Evolutionary conservation across 2,888 invertebrate genomes (phyloP).

Genomic region (Apamea monoglypha): DNA sequence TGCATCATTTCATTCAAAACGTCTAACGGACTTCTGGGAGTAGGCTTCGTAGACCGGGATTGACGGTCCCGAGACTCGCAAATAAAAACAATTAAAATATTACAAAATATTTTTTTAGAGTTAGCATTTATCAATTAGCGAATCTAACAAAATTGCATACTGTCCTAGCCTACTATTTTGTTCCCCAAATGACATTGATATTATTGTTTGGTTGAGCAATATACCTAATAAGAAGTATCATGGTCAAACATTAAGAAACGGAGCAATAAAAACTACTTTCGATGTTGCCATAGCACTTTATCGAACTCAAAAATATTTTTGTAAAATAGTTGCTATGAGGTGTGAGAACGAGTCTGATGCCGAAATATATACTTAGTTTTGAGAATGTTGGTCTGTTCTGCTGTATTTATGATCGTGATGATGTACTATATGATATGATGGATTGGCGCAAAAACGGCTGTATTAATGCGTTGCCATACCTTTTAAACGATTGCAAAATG

Average conservation of each 20-base stretch:
- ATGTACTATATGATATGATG: too few relatives aligned
- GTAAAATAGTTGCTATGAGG: too few relatives aligned
- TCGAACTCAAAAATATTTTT: background rate
- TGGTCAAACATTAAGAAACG: background rate
- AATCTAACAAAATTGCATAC: too few relatives aligned
- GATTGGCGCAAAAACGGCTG: background rate
- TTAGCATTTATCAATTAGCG: too few relatives aligned
- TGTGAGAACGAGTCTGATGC: too few relatives aligned
- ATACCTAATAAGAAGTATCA: background rate
- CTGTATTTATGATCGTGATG: background rate
- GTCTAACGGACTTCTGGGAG: background rate
- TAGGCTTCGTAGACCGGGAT: background rate
- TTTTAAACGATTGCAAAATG: background rate
- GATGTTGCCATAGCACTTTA: background rate
- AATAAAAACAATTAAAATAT: too few relatives aligned
- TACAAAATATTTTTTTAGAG: too few relatives aligned
- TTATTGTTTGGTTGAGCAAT: background rate
- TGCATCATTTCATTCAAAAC: background rate
- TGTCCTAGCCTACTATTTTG: background rate
- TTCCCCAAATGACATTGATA: background rate
- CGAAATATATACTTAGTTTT: too few relatives aligned
- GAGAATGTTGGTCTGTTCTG: background rate
- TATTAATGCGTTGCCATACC: too few relatives aligned
- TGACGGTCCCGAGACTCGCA: too few relatives aligned
- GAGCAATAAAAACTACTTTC: background rate